phyloP scores from a whole-genome alignment of 2,797 vertebrate genomes.

The Alectoris magna region DNA sequence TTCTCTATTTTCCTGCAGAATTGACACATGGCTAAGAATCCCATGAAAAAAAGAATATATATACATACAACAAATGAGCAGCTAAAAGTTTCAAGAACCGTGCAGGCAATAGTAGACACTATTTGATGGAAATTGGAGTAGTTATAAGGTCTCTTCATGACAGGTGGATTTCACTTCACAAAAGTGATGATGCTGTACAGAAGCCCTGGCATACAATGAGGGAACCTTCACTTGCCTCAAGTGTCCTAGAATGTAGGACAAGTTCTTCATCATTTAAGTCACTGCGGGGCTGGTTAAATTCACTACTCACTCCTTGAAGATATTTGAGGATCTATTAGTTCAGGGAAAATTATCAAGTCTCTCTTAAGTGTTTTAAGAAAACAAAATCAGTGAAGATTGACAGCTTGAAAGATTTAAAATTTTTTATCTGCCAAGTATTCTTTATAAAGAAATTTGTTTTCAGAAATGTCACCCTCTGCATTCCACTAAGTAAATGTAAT shows the following conservation, averaged over 20 bases:
- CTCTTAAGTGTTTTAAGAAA: constrained; percentile 38
- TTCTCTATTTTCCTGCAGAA: not conserved
- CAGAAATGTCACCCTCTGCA: not conserved
- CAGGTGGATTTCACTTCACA: constrained; percentile 16
- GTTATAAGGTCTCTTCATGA: not conserved
- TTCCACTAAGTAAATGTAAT: not conserved
- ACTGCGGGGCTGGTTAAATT: constrained; percentile 29
- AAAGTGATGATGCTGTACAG: not conserved
- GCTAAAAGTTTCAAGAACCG: not conserved
- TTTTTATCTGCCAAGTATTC: not conserved
- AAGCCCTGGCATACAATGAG: not conserved
- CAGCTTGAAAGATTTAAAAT: constrained; percentile 35
- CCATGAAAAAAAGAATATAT: not conserved
- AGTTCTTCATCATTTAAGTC: constrained; percentile 45
- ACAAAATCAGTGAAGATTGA: constrained; percentile 37
- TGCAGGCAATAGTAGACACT: not conserved
- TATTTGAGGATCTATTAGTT: constrained; percentile 33
- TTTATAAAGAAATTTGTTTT: constrained; percentile 39
- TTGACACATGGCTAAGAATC: not conserved
- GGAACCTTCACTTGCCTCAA: constrained; percentile 29
- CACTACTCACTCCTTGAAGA: constrained; percentile 9
- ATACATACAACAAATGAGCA: not conserved
- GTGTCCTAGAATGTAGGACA: not conserved
- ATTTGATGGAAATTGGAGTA: not conserved
- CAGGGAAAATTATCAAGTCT: not conserved